A percentile compares a stretch with the other conserved stretches of the same genome.
Evolutionary conservation across 2,113 vertebrate genomes (phyloP).

Genomic region (Laticauda colubrina): DNA sequence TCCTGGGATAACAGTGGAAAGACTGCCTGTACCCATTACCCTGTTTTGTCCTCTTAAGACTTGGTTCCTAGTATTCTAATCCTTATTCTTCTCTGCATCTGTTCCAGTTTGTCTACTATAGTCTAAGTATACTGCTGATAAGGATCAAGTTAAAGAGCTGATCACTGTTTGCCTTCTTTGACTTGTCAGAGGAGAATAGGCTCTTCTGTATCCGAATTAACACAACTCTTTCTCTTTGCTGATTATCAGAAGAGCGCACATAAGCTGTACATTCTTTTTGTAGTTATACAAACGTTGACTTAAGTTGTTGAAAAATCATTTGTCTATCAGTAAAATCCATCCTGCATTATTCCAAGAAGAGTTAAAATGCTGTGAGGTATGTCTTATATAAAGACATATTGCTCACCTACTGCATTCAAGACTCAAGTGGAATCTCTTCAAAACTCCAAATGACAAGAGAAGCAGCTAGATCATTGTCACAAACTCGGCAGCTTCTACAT

Average conservation of each 20-base stretch:
- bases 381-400: background rate
- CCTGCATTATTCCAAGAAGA: no score
- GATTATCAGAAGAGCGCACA: background rate
- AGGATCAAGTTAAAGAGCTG: background rate
- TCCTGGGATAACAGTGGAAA: background rate
- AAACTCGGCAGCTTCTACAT: background rate
- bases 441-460: background rate
- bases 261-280: no score
- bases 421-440: background rate
- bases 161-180: background rate
- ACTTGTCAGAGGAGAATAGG: background rate
- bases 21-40: background rate
- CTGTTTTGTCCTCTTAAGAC: background rate
- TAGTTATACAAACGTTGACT: no score
- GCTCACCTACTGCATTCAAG: background rate
- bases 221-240: background rate
- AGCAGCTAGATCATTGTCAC: background rate
- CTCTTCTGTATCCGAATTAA: background rate
- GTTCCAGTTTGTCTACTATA: background rate
- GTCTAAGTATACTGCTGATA: background rate
- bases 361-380: no score
- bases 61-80: background rate
- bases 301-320: no score
- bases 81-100: background rate
- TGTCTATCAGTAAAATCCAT: no score